A percentile compares a stretch with the other conserved stretches of the same genome.
Evolutionary conservation across 1,140 invertebrate genomes (phyloP).

Genomic region (Aphelenchoides besseyi): DNA sequence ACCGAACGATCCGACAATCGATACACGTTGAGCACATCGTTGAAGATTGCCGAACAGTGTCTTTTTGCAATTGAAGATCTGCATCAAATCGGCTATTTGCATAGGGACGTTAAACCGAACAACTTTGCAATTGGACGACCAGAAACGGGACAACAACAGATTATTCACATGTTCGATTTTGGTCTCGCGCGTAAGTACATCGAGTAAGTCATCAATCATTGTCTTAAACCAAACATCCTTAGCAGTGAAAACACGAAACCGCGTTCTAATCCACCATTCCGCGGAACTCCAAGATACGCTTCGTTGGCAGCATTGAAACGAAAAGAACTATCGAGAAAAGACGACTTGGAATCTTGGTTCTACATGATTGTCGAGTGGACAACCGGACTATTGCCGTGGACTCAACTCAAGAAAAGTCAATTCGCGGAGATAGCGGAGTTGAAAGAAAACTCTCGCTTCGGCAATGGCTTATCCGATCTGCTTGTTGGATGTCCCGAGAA

Average conservation of each 20-base stretch:
- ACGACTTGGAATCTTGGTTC: constrained; percentile 32
- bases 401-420: constrained; percentile 21
- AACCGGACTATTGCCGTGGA: constrained; percentile 9
- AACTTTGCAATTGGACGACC: constrained; percentile 34
- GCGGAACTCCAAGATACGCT: constrained; percentile 28
- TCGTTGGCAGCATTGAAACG: constrained; percentile 24
- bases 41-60: constrained; percentile 37
- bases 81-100: constrained; percentile 30
- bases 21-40: constrained; percentile 46
- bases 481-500: constrained; percentile 23
- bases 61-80: constrained; percentile 51
- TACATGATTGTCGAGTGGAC: constrained; percentile 28
- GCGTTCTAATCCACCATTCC: constrained; percentile 21
- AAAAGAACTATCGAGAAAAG: constrained; percentile 33
- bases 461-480: constrained; percentile 22
- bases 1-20: constrained; percentile 14
- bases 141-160: constrained; percentile 27
- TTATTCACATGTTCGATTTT: constrained; percentile 36
- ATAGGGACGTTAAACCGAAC: constrained; percentile 37
- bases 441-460: constrained; percentile 24
- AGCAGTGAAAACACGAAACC: constrained; percentile 28
- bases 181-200: constrained; percentile 30
- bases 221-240: not conserved
- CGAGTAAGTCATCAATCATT: constrained; percentile 19
- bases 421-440: constrained; percentile 27